Conservation (phyloP, 2,797 vertebrate genomes). For the Semotilus atromaculatus region DNA sequence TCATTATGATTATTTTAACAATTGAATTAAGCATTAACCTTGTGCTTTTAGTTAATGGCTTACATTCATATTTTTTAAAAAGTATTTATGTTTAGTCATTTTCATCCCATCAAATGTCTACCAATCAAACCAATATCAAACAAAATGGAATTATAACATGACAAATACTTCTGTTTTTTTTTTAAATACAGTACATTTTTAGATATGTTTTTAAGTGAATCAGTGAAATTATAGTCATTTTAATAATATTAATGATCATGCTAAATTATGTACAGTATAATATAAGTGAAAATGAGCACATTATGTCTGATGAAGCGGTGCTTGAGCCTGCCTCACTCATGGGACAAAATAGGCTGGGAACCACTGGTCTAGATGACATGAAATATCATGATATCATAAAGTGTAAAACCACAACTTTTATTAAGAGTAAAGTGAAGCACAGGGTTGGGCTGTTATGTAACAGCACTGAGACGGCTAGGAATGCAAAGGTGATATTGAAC, state of each 20-base stretch:
- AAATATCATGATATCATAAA: slow-evolving; percentile 26
- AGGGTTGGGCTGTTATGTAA: slow-evolving; percentile 13
- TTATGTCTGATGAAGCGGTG: background rate
- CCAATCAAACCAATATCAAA: background rate
- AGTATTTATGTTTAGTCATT: background rate
- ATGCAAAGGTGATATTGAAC: slow-evolving; percentile 9
- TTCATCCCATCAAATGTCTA: slow-evolving; percentile 1
- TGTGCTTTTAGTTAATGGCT: background rate
- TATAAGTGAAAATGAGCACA: background rate
- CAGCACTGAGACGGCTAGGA: background rate
- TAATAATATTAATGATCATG: background rate
- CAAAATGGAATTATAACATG: background rate
- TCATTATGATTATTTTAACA: background rate
- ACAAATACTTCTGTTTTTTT: background rate
- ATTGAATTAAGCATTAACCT: background rate
- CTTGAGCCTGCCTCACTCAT: background rate
- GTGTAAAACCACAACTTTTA: slow-evolving; percentile 3
- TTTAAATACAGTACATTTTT: no score
- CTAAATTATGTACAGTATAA: background rate
- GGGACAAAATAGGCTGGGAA: background rate
- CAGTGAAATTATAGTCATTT: background rate
- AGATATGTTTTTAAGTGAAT: background rate
- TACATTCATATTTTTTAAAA: no score
- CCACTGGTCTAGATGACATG: background rate
- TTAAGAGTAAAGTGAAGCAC: background rate